Percentiles rank a stretch among this genome's conserved stretches.
phyloP scores from a whole-genome alignment of 2,797 vertebrate genomes.

The Takifugu ocellatus region DNA sequence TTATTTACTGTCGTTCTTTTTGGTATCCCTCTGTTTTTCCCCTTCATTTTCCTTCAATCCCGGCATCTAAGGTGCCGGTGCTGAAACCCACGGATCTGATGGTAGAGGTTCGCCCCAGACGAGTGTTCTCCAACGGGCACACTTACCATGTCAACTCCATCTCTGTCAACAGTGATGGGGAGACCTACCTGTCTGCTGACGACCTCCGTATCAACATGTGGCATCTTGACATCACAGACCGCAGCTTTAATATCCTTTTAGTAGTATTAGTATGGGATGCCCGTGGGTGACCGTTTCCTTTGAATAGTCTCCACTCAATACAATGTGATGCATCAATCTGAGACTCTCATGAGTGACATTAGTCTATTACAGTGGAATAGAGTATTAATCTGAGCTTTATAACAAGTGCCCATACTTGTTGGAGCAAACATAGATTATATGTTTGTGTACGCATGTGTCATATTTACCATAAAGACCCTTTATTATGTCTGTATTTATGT shows the following conservation, averaged over 20 bases:
- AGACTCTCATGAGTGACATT: too few species aligned
- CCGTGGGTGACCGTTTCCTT: too few species aligned
- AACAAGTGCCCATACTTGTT: neutral
- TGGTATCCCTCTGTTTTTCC: neutral
- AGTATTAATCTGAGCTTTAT: too few species aligned
- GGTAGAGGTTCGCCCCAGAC: conserved; percentile 93
- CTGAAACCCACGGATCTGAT: conserved; percentile 95
- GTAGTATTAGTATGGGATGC: neutral
- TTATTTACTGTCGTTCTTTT: conserved; percentile 9
- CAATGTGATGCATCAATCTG: too few species aligned
- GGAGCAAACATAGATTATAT: conserved; percentile 8
- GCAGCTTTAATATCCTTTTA: conserved; percentile 95
- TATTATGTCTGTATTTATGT: conserved; percentile 20
- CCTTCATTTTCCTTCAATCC: neutral
- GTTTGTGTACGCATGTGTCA: conserved; percentile 6
- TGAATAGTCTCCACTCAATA: too few species aligned
- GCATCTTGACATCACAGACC: conserved; percentile 97
- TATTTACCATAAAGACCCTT: conserved; percentile 26
- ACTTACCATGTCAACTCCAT: conserved; percentile 98
- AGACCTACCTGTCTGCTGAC: conserved; percentile 94
- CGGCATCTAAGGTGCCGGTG: conserved; percentile 84
- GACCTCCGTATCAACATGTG: conserved; percentile 97
- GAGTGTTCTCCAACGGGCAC: conserved; percentile 94
- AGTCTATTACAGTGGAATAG: too few species aligned
- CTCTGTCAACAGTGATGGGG: conserved; percentile 95